Conservation (phyloP, 2,113 vertebrate genomes). For the Chloropsis cyanopogon region DNA sequence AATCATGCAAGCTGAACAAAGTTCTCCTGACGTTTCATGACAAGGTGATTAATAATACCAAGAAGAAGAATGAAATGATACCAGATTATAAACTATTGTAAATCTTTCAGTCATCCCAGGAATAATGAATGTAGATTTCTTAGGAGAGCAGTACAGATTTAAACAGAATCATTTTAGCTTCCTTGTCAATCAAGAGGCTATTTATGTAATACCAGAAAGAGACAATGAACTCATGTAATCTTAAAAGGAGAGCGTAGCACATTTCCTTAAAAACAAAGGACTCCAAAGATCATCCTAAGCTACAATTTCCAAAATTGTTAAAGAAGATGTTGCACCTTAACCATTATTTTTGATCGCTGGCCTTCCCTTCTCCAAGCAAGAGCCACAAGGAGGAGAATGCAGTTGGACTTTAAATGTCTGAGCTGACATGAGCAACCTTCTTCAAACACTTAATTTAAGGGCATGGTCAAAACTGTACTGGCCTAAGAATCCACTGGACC, state of each 20-base stretch:
- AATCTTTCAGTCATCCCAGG: conserved; percentile 57
- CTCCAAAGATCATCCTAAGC: not conserved
- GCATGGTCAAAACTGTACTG: not conserved
- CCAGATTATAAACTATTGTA: conserved; percentile 61
- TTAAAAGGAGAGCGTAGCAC: not conserved
- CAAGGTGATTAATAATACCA: conserved; percentile 62
- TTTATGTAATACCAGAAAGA: conserved; percentile 46
- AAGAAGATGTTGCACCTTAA: not conserved
- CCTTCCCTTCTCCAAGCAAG: not conserved
- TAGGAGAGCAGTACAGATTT: conserved; percentile 41
- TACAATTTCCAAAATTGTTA: not conserved
- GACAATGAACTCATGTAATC: not conserved
- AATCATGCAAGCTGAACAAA: conserved; percentile 46
- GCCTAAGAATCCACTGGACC: not conserved
- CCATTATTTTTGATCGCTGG: not conserved
- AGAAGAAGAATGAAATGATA: conserved; percentile 60
- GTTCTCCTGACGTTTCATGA: conserved; percentile 46
- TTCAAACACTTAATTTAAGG: not conserved
- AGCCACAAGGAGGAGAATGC: not conserved
- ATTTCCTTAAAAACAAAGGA: not conserved
- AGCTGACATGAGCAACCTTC: not conserved
- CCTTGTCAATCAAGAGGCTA: conserved; percentile 46
- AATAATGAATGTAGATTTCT: conserved; percentile 61
- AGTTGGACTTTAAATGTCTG: not conserved
- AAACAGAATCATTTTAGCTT: conserved; percentile 43